Evolutionary conservation across 2,113 vertebrate species (phyloP).

Genomic region (Centropristis striata): DNA sequence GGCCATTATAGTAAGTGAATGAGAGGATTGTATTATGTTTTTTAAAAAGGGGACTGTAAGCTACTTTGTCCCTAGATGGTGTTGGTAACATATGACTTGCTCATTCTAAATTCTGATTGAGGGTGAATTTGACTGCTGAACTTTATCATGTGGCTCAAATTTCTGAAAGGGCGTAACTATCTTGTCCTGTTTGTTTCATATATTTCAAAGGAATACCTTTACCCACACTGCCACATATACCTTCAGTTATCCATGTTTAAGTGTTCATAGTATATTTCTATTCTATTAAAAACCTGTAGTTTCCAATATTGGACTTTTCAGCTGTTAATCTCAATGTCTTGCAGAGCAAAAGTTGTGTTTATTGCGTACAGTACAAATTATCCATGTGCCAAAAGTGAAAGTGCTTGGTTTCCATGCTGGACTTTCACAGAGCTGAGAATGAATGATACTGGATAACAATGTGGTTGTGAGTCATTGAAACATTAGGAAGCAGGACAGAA

Average conservation of each 20-base stretch:
- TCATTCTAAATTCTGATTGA: not conserved
- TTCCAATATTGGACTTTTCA: not conserved
- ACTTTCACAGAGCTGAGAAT: not conserved
- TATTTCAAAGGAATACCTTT: not conserved
- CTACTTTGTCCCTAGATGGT: not conserved
- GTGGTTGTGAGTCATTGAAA: conserved; percentile 14
- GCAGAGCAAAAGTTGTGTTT: not conserved
- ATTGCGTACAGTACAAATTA: not conserved
- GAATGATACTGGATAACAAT: not conserved
- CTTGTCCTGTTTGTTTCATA: not conserved
- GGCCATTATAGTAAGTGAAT: conserved; percentile 44
- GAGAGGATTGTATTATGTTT: conserved; percentile 36
- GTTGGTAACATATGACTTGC: conserved; percentile 13
- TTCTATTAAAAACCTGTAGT: not conserved
- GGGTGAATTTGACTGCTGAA: not conserved
- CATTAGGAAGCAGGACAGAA: not conserved
- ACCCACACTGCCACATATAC: not conserved
- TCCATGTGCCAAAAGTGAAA: conserved; percentile 13
- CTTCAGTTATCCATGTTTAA: not conserved
- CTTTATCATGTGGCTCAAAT: conserved; percentile 3
- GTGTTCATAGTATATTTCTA: not conserved
- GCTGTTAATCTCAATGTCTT: not conserved
- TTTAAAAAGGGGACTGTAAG: conserved; percentile 20
- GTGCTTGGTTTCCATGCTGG: not conserved
- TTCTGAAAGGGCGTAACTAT: not conserved